A percentile compares a stretch with the other conserved stretches of the same genome.
Evolutionary conservation across 2,888 invertebrate genomes (phyloP).

Genomic region (Orthosia cruda): DNA sequence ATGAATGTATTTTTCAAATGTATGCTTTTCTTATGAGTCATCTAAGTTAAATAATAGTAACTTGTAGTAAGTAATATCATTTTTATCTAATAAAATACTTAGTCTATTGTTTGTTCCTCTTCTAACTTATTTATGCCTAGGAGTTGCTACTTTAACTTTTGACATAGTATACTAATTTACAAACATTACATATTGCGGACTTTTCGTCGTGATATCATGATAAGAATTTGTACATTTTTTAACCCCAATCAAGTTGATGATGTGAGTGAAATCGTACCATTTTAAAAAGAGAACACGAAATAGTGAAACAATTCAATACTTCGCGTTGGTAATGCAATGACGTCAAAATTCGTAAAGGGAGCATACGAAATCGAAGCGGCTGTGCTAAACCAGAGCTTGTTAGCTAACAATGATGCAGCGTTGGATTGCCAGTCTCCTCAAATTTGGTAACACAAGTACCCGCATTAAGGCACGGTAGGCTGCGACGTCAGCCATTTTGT

Average conservation of each 20-base stretch:
- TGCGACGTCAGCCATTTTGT: constrained; percentile 19
- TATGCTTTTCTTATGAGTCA: background rate
- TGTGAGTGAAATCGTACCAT: too few species aligned
- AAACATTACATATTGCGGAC: too few species aligned
- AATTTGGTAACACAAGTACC: constrained; percentile 38
- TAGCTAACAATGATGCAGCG: constrained; percentile 18
- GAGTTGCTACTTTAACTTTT: too few species aligned
- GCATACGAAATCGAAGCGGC: background rate
- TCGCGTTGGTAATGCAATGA: background rate
- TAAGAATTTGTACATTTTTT: too few species aligned
- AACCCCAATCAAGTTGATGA: too few species aligned
- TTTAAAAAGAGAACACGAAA: too few species aligned
- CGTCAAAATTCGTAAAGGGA: background rate
- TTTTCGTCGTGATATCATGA: too few species aligned
- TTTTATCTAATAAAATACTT: background rate
- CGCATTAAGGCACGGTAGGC: constrained; percentile 12
- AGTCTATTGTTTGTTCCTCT: too few species aligned
- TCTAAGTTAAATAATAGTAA: background rate
- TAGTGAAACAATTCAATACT: too few species aligned
- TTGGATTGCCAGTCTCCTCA: constrained; percentile 19
- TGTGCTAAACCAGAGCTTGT: constrained; percentile 3
- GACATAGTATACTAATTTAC: too few species aligned
- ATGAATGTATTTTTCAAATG: background rate
- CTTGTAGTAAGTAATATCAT: background rate
- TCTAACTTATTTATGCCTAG: too few species aligned